Evolutionary conservation across 2,797 vertebrate genomes (phyloP).

Genomic region (Aythya fuligula): DNA sequence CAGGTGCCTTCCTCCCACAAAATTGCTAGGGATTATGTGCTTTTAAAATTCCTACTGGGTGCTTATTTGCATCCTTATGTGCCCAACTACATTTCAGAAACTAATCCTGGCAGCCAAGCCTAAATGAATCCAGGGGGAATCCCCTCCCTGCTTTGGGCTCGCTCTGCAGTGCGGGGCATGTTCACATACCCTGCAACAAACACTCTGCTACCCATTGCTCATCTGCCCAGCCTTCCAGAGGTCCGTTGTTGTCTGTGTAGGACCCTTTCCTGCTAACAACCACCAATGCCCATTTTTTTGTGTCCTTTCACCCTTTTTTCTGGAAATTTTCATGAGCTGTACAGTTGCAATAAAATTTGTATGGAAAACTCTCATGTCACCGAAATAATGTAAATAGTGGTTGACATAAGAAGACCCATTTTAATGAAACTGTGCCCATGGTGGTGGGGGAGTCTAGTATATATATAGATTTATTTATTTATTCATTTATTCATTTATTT

Average conservation of each 20-base stretch:
- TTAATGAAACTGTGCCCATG: neutral
- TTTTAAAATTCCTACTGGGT: conserved; percentile 3
- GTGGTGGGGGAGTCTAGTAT: accelerated
- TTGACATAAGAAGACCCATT: neutral
- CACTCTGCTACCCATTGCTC: neutral
- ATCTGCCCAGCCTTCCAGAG: neutral
- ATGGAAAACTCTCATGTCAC: neutral
- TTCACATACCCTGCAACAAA: accelerated
- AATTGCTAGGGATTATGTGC: conserved; percentile 14
- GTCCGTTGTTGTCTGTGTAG: accelerated
- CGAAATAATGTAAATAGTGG: neutral
- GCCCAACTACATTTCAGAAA: neutral
- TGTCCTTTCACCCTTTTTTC: neutral
- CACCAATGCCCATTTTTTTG: neutral
- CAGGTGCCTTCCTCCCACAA: neutral
- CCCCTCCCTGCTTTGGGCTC: neutral
- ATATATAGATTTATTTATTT: neutral
- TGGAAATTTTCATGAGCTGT: neutral
- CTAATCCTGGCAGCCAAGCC: neutral
- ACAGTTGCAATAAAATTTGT: neutral
- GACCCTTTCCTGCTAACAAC: neutral
- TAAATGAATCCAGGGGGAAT: neutral
- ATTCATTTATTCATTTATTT: neutral
- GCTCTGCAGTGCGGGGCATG: accelerated
- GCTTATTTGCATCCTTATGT: conserved; percentile 22